Evolutionary conservation across 2,888 invertebrate species (phyloP), one percentile per base, ranked within the genome.

Genomic region (Sinopyrophorus schimmeli): DNA sequence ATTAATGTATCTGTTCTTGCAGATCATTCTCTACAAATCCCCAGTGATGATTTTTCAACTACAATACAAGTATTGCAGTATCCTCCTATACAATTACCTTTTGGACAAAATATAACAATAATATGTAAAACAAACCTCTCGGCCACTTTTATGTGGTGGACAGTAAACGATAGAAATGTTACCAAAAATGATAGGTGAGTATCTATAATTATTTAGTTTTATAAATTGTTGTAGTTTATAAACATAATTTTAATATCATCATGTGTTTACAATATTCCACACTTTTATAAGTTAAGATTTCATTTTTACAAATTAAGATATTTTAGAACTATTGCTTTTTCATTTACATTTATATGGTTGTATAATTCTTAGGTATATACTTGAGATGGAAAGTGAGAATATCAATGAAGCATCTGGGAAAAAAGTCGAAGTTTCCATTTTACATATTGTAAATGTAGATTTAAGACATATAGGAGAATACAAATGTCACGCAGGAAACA

Each of bases 391-490:
- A 59, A 68, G 71, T 51, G 72, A 73, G 61, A 72, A 73, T 53
- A 70, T 73, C 37, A 70, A 72, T 47, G 67, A 63, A 44, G 70
- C 71, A 50, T 69, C 71, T 28, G 72, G 70, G 20, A 72, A 71
- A 47, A 71, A 71, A 43, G 69, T 65, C 53, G 71, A 72, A 57
- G 69, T 73, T 38, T 77, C 73, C 38, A 77, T 77, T 47, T 68
- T 83, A 30, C 76, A 77, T 47, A 77, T 84, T 53, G 68, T 74
- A 26, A 73, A 77, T 59, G 75, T 81, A 12, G 76, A 76, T 59
- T 73, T 80, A 47, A 72, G 75, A 39, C 82, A 84, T 65, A 75
- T 75, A 35, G 84, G 83, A 14, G 77, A 78, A 62, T 84, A 82
- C 61, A 77, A 77, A 0, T 85, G 84, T 63, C 75, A 74, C 61